Base-by-base conservation (phyloP, 2,113 vertebrate species). In the Australoheros scitulus region DNA sequence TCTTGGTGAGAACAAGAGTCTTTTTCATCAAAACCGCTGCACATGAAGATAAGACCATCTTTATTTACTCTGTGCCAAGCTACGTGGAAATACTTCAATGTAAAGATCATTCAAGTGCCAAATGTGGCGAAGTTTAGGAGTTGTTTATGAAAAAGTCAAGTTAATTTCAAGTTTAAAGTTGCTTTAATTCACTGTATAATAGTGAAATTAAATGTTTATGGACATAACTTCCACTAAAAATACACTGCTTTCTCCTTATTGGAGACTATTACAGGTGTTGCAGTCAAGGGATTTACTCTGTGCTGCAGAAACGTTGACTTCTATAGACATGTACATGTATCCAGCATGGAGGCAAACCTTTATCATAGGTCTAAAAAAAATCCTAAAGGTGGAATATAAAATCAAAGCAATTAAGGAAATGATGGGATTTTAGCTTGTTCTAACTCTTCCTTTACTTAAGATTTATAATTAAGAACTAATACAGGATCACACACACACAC, bases 1-100 rank as follows among this genome's bases (percentile, higher is more conserved):
- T 52, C 76, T 79, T 63, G 24, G 57, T 74, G 20, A 64, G 63
- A 90, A 82, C 11, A 83, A 47, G 55, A 26, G 26, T 36, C 15
- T 18, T 68, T 32, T 57, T 63, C 47, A 59, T 70, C 26, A 38
- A 17, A 60, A 57, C 75, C 61, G 76, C 17, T 58, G 22, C 32
- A 43, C 70, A n/a, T 58, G 29, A 43, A 32, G 59, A 76, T 43
- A 26, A 85, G 29, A 20, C 17, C 11, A 52, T 55, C 68, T 55
- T 72, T 55, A 72, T 72, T 55, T 32, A 55, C 26, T 72, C 20
- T 36, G 20, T 7, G 34, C 26, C 2, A 15, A 38, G 5, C 38
- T 50, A 68, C 59, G 18, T 47, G 34, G 60, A 24, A 34, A 14
- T 11, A 47, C 59, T 26, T 70, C 2, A 26, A 68, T 20, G 4